Evolutionary conservation across 2,113 vertebrate species (phyloP).

Genomic region (Ophiodon elongatus): DNA sequence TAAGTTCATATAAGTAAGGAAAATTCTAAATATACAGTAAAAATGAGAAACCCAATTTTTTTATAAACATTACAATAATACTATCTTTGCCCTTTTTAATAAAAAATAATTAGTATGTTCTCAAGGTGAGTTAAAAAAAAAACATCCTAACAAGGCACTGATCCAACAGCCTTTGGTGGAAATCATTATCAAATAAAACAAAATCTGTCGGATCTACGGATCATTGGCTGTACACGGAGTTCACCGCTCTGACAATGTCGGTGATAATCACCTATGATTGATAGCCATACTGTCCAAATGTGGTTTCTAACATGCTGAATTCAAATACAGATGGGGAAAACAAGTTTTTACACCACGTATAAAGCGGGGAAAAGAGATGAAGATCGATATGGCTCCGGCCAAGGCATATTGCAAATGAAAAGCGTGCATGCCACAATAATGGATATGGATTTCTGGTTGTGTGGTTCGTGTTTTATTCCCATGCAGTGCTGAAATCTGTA

Average conservation of each 20-base stretch:
- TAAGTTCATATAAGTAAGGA: background rate
- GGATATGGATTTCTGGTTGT: slow-evolving; percentile 77
- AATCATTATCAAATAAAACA: background rate
- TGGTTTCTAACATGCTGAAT: slow-evolving; percentile 33
- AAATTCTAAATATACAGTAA: background rate
- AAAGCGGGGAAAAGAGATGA: slow-evolving; percentile 40
- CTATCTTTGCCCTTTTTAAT: background rate
- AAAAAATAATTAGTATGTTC: background rate
- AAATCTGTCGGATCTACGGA: background rate
- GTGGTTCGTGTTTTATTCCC: slow-evolving; percentile 70
- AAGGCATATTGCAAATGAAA: slow-evolving; percentile 67
- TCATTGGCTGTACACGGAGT: background rate
- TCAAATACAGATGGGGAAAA: slow-evolving; percentile 45
- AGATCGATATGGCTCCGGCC: slow-evolving; percentile 74
- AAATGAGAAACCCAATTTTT: background rate
- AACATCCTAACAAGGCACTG: background rate
- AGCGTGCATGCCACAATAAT: slow-evolving; percentile 74
- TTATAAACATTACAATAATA: background rate
- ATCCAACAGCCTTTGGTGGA: background rate
- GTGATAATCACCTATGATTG: slow-evolving; percentile 45
- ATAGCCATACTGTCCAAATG: slow-evolving; percentile 10
- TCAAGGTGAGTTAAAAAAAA: background rate
- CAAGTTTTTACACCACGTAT: slow-evolving; percentile 57
- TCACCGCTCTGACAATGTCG: background rate
- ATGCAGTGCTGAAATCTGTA: slow-evolving; percentile 47